Evolutionary conservation across 2,113 vertebrate genomes (phyloP), one percentile per base, ranked within the genome.

Genomic region (Triplophysa dalaica): DNA sequence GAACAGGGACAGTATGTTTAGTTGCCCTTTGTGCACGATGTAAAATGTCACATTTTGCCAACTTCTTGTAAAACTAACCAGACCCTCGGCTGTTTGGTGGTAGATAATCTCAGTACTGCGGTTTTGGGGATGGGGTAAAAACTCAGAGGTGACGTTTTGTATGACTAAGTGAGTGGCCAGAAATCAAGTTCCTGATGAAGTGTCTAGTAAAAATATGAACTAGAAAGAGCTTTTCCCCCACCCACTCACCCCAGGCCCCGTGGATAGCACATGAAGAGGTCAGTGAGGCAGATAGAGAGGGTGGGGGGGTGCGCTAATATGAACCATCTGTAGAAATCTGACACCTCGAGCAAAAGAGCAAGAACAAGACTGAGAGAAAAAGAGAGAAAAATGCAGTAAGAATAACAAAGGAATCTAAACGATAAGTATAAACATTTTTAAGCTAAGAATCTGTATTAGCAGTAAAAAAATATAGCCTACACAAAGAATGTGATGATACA

Each of bases 271-370:
- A 86, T 79, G 75, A 84, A 85, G 86, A 88, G 91, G 90, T 92
- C 90, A 90, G 87, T 60, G 89, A 87, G 87, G 87, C 86, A 80
- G 87, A 84, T 68, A 80, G 75, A 66, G 70, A 67, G 66, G 87
- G 33, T 24, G 24, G 1, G 26, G 33, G 33, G 86, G 87, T 86
- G 87, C 38, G 85, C 85, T 92, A 93, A 92, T 90, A 87, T 87
- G 89, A 92, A 91, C 91, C 91, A 93, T 91, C 90, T 93, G 92
- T 91, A 87, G 92, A 93, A 92, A 93, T 88, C 86, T 90, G 91
- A 93, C 90, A 92, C 92, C 86, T 89, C 64, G 0, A 81, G 87
- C 63, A 77, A 73, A 75, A 19, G 50, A 52, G 85, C 29, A 21
- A 26, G 50, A 81, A 77, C n/a, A 67, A 52, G 29, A 56, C 26